A percentile compares a stretch with the other conserved stretches of the same genome.
phyloP scores from a whole-genome alignment of 92 coral and sea anemone genomes.

The Plumapathes pennacea region DNA sequence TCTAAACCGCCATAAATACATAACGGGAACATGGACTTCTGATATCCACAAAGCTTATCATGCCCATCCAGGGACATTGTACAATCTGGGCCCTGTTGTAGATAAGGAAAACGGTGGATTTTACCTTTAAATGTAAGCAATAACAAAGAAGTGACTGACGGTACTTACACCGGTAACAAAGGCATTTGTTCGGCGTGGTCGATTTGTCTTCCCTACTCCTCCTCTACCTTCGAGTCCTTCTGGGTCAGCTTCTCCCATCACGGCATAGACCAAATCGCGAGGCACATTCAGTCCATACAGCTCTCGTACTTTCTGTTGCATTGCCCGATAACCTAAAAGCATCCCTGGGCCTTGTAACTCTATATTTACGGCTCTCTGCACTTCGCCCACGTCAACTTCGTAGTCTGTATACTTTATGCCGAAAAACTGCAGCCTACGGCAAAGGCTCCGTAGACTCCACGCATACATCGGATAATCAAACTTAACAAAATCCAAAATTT shows the following conservation, averaged over 20 bases:
- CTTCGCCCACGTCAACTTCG: slow-evolving; percentile 37
- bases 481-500: no score
- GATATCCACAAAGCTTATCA: slow-evolving; percentile 52
- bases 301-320: slow-evolving; percentile 42
- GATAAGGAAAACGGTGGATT: no score
- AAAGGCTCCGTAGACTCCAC: slow-evolving; percentile 53
- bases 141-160: no score
- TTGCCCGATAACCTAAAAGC: slow-evolving; percentile 48
- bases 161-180: slow-evolving; percentile 30
- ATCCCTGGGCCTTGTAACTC: slow-evolving; percentile 58
- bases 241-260: slow-evolving; percentile 50
- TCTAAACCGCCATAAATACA: slow-evolving; percentile 60
- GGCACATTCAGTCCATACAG: slow-evolving; percentile 46
- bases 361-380: slow-evolving; percentile 25
- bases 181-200: slow-evolving; percentile 32
- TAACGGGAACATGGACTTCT: slow-evolving; percentile 63
- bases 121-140: no score
- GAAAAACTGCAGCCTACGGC: slow-evolving; percentile 41
- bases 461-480: slow-evolving; percentile 48
- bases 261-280: slow-evolving; percentile 38
- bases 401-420: slow-evolving; percentile 48
- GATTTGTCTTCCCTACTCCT: slow-evolving; percentile 34
- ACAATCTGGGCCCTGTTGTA: slow-evolving; percentile 45
- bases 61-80: slow-evolving; percentile 54
- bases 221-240: slow-evolving; percentile 49